A percentile compares a stretch with the other conserved stretches of the same genome.
Evolutionary conservation across 2,888 invertebrate genomes (phyloP).

Genomic region (Leucania comma): DNA sequence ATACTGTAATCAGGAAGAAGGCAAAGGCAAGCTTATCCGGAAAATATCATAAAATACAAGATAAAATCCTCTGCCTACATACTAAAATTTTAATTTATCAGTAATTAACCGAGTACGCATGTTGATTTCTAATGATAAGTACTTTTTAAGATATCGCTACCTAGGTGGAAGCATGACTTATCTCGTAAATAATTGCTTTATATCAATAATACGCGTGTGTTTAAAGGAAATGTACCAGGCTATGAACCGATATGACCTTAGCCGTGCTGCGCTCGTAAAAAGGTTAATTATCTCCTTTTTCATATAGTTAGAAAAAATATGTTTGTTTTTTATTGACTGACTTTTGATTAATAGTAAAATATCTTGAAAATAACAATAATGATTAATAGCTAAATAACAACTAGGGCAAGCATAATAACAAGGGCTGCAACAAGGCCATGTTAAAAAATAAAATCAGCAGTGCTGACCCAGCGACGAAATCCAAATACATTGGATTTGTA

Average conservation of each 20-base stretch:
- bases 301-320: neutral
- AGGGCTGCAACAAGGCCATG: neutral
- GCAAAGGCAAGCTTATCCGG: conserved; percentile 20
- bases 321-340: neutral
- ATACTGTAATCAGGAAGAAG: conserved; percentile 24
- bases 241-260: conserved; percentile 55
- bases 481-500: too few species aligned
- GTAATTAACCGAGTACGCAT: conserved; percentile 20
- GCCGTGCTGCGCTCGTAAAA: conserved; percentile 26
- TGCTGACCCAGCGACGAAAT: too few species aligned
- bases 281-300: conserved; percentile 6
- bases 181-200: conserved; percentile 50
- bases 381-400: too few species aligned
- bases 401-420: too few species aligned
- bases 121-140: conserved; percentile 29
- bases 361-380: too few species aligned
- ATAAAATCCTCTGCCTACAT: conserved; percentile 11
- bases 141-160: conserved; percentile 32
- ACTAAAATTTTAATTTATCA: conserved; percentile 20
- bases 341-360: neutral
- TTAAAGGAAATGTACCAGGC: conserved; percentile 64
- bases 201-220: conserved; percentile 55
- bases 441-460: neutral
- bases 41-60: conserved; percentile 36
- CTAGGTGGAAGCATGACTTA: conserved; percentile 53